Evolutionary conservation across 2,113 vertebrate species (phyloP).

Genomic region (Paratilapia polleni): DNA sequence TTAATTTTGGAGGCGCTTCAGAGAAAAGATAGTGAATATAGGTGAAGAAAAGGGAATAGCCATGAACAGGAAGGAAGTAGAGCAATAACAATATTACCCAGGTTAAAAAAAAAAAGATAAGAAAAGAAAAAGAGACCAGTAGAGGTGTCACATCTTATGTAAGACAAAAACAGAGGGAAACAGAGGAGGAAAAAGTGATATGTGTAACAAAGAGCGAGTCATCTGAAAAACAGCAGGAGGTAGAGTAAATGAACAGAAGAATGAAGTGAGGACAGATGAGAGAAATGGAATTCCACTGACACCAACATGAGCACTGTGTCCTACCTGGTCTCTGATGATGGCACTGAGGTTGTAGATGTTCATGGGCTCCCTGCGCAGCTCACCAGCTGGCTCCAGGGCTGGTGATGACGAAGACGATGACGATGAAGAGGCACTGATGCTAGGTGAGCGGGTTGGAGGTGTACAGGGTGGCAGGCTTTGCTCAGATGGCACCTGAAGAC

Average conservation of each 20-base stretch:
- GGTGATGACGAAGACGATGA: conserved; percentile 86
- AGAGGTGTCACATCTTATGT: not conserved
- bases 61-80: no score
- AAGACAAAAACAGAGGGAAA: no score
- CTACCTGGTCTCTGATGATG: conserved; percentile 97
- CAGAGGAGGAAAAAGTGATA: not conserved
- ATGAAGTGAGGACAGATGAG: no score
- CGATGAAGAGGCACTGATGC: conserved; percentile 91
- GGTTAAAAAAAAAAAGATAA: no score
- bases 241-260: not conserved
- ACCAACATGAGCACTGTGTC: conserved; percentile 54
- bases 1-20: no score
- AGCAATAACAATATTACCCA: no score
- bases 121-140: not conserved
- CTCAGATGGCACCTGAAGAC: conserved; percentile 27
- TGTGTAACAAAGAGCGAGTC: no score
- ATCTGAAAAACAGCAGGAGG: not conserved
- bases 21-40: no score
- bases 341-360: conserved; percentile 97
- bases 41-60: no score
- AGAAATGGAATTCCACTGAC: not conserved
- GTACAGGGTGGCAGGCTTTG: conserved; percentile 80
- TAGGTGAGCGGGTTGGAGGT: conserved; percentile 85
- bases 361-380: conserved; percentile 93
- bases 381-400: conserved; percentile 84